Base-by-base conservation (phyloP, 2,113 vertebrate species). In the Hippolais icterina region DNA sequence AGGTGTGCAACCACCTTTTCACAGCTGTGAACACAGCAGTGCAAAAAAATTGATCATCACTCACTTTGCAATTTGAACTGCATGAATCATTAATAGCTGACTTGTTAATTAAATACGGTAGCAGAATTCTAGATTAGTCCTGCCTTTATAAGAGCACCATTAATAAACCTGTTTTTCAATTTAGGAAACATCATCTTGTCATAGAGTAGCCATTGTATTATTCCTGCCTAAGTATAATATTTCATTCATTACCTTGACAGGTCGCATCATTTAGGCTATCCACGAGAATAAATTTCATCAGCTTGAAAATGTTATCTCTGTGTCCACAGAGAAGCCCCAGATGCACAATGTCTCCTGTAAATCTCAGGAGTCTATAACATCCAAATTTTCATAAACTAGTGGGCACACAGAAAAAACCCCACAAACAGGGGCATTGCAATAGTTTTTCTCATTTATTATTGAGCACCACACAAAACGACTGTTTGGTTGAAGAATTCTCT, bases 31-130 rank as follows among this genome's bases (percentile, higher is more conserved):
- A 87, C 37, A 85, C 14, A 93, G 57, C 12, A 4, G 85, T 84
- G 57, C 65, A 84, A 94, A 89, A 83, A 83, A 96, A 94, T 31
- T 89, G 96, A 97, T 97, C 72, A 93, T 68, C 69, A 8, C 65
- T 96, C 96, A 92, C 79, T 93, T 83, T 63, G 46, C 84, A 86
- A 92, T 89, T 83, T 39, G 61, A 94, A 77, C 56, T 77, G 80
- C 92, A 87, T 53, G 93, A 92, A 95, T 97, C 92, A 54, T 95
- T 92, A 95, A 77, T 18, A 29, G 69, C 47, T 93, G 93, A 93
- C 81, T 97, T 76, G 79, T 97, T 97, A 97, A 97, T 97, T 97
- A 97, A 96, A 97, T 93, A 95, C 3, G 4, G 92, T 85, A 92
- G 74, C 54, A 87, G 95, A 97, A 98, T 97, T 77, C 60, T 31